Percentiles rank a stretch among this genome's conserved stretches.
Evolutionary conservation across 2,113 vertebrate genomes (phyloP).

Genomic region (Ifrita kowaldi): DNA sequence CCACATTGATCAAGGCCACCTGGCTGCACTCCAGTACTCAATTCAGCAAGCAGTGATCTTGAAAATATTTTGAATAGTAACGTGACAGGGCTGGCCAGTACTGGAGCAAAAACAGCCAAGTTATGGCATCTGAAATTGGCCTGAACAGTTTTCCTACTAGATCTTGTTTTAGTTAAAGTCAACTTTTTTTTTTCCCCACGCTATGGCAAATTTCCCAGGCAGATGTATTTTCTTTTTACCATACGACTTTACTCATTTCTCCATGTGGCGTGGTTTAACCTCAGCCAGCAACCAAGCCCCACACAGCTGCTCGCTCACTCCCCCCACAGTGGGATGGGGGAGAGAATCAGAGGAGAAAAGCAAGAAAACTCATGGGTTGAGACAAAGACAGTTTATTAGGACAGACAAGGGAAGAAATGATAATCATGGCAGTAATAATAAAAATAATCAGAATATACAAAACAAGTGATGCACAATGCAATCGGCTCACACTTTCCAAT

Average conservation of each 20-base stretch:
- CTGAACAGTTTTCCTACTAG: background rate
- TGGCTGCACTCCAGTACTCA: background rate
- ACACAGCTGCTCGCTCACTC: background rate
- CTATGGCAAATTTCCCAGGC: slow-evolving; percentile 32
- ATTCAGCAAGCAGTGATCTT: background rate
- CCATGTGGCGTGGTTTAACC: background rate
- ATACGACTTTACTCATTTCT: slow-evolving; percentile 23
- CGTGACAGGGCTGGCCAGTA: background rate
- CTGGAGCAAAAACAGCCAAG: background rate
- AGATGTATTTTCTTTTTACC: slow-evolving; percentile 31
- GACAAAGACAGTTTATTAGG: background rate
- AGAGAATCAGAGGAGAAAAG: background rate
- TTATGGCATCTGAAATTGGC: slow-evolving; percentile 23
- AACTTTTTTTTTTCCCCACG: background rate
- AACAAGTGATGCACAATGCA: background rate
- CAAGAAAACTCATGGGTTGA: background rate
- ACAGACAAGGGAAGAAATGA: background rate
- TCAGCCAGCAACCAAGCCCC: background rate
- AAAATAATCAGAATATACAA: background rate
- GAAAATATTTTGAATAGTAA: slow-evolving; percentile 37
- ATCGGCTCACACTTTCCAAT: background rate
- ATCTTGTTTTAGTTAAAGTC: background rate
- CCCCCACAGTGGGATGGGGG: background rate
- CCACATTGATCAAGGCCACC: background rate
- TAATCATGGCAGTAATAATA: background rate